A percentile compares a stretch with the other conserved stretches of the same genome.
Evolutionary conservation across 1,140 invertebrate species (phyloP).

Genomic region (Liolophura sinensis): DNA sequence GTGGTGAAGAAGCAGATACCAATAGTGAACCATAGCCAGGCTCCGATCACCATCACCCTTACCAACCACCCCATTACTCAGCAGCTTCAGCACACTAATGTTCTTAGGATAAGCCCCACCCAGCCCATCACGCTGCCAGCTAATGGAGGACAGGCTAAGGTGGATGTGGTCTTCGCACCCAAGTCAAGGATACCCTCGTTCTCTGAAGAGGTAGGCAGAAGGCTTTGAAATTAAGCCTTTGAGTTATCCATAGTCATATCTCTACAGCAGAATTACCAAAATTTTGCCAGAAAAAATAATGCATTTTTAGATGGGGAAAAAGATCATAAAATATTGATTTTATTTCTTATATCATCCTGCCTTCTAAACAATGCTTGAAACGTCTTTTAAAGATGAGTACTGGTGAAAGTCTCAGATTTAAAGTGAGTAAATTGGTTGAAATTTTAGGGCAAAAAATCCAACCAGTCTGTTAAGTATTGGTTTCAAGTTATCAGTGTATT

Average conservation of each 20-base stretch:
- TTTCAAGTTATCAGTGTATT: too few species aligned
- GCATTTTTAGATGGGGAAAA: too few species aligned
- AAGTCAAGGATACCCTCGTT: slow-evolving; percentile 53
- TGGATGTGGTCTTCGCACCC: slow-evolving; percentile 47
- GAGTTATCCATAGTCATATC: not conserved
- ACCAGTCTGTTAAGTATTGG: too few species aligned
- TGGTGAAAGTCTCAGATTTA: too few species aligned
- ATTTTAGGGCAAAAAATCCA: too few species aligned
- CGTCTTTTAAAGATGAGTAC: too few species aligned
- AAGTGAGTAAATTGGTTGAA: too few species aligned
- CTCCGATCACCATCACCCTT: slow-evolving; percentile 53
- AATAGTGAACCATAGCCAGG: slow-evolving; percentile 55
- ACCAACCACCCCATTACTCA: slow-evolving; percentile 42
- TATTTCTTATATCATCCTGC: too few species aligned
- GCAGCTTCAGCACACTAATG: slow-evolving; percentile 36
- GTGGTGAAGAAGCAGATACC: slow-evolving; percentile 49
- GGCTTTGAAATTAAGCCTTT: not conserved
- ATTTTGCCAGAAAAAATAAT: not conserved
- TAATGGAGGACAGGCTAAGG: slow-evolving; percentile 44
- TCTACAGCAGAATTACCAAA: not conserved
- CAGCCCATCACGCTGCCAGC: slow-evolving; percentile 45
- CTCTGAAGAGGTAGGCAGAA: slow-evolving; percentile 49
- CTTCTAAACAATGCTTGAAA: too few species aligned
- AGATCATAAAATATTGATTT: too few species aligned
- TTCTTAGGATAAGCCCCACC: slow-evolving; percentile 39